Conservation (phyloP, 2,797 vertebrate genomes). For the Schizopygopsis malacanthus region DNA sequence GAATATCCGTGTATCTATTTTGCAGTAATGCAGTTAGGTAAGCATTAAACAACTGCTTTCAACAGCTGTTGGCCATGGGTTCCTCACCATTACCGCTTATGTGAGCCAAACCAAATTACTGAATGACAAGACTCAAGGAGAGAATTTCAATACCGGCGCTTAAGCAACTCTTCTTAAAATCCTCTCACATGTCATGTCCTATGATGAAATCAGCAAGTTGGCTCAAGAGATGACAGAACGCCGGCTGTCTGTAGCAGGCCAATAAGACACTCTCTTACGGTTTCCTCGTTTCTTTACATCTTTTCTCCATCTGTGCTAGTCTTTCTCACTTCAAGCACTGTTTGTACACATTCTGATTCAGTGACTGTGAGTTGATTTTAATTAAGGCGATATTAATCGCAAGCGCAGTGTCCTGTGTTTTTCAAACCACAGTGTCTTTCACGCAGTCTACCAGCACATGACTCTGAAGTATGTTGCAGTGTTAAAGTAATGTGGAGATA, state of each 20-base stretch:
- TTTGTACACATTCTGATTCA: slow-evolving; percentile 45
- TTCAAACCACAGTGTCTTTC: background rate
- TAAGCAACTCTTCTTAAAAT: slow-evolving; percentile 23
- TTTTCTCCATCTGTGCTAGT: slow-evolving; percentile 50
- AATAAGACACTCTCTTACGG: slow-evolving; percentile 20
- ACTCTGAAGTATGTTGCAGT: slow-evolving; percentile 11
- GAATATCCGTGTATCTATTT: slow-evolving; percentile 27
- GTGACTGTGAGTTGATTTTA: slow-evolving; percentile 18
- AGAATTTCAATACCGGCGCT: slow-evolving; percentile 9
- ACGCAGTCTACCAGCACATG: background rate
- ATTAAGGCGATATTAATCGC: slow-evolving; percentile 3
- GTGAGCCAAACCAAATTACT: slow-evolving; percentile 36
- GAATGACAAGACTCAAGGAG: slow-evolving; percentile 23
- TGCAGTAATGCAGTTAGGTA: slow-evolving; percentile 38
- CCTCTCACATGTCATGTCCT: background rate
- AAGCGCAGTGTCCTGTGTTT: background rate
- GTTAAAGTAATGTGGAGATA: slow-evolving; percentile 19
- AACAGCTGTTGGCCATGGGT: slow-evolving; percentile 41
- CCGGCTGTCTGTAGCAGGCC: slow-evolving; percentile 13
- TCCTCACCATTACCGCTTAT: slow-evolving; percentile 18
- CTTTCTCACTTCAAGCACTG: slow-evolving; percentile 32
- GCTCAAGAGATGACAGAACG: background rate
- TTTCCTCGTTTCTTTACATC: slow-evolving; percentile 28
- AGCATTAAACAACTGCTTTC: slow-evolving; percentile 43
- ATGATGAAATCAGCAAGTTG: background rate